These are phyloP conservation scores for Cantharis nigra DNA, from an alignment of 2,888 invertebrate species.

Conservation along the genomic window DNA sequence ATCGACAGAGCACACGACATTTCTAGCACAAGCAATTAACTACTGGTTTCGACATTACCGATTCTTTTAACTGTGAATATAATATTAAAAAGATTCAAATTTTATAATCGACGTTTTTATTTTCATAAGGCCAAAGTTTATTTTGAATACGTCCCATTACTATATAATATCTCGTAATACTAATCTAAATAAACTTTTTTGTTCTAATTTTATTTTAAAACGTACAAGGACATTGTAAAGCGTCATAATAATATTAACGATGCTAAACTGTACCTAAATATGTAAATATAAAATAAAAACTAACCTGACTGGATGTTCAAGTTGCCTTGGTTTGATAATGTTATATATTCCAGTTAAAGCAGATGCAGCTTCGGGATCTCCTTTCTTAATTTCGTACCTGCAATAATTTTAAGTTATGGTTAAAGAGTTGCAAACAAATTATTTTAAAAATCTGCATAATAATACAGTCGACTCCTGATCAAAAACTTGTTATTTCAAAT, in stretches of 20 bases:
- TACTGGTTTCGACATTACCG: neutral
- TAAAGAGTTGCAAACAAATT: neutral
- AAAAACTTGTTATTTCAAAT: neutral
- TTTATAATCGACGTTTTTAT: neutral
- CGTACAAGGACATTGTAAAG: neutral
- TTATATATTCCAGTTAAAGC: slow-evolving; percentile 64
- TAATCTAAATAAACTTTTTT: neutral
- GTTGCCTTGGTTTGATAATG: slow-evolving; percentile 73
- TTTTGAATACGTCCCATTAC: neutral
- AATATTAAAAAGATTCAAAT: neutral
- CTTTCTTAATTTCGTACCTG: slow-evolving; percentile 69
- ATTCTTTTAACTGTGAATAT: neutral
- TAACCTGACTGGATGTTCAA: slow-evolving; percentile 83
- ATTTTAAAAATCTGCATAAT: neutral
- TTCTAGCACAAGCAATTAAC: neutral
- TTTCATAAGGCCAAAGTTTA: neutral
- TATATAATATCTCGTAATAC: neutral
- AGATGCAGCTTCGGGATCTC: slow-evolving; percentile 62
- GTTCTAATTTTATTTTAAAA: neutral
- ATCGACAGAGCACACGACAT: neutral
- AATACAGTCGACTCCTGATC: neutral
- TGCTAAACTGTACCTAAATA: neutral
- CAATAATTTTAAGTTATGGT: slow-evolving; percentile 27
- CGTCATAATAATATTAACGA: neutral
- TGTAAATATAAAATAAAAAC: slow-evolving; percentile 49